Percentiles rank a stretch among this genome's conserved stretches.
phyloP scores from a whole-genome alignment of 2,888 invertebrate species.

The Aspidiotus rigidus region DNA sequence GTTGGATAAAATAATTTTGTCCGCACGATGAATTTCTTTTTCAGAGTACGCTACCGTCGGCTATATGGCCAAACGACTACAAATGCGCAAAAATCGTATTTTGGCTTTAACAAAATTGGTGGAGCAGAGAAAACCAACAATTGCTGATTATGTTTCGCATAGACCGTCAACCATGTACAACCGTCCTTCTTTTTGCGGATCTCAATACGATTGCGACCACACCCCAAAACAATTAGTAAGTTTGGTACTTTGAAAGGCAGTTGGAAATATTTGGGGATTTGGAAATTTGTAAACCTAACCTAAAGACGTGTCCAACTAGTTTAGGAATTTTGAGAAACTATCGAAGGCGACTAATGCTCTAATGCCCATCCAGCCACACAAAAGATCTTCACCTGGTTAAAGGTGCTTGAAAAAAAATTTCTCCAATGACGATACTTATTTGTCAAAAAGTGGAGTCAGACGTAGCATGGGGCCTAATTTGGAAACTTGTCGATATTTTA shows the following conservation, averaged over 20 bases:
- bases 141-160: slow-evolving; percentile 15
- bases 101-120: slow-evolving; percentile 84
- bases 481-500: too few relatives aligned
- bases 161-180: slow-evolving; percentile 25
- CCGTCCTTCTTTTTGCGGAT: slow-evolving; percentile 39
- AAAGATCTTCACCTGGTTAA: too few relatives aligned
- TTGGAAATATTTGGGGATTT: too few relatives aligned
- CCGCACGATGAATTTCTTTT: background rate
- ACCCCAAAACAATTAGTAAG: slow-evolving; percentile 48
- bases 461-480: too few relatives aligned
- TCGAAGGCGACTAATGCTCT: too few relatives aligned
- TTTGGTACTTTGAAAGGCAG: background rate
- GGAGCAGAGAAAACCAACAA: slow-evolving; percentile 65
- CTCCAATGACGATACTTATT: too few relatives aligned
- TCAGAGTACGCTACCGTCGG: slow-evolving; percentile 96
- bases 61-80: slow-evolving; percentile 94
- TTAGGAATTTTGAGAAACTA: too few relatives aligned
- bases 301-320: too few relatives aligned
- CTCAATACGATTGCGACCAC: slow-evolving; percentile 45
- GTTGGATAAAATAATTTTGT: background rate
- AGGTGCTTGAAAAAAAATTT: too few relatives aligned
- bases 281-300: too few relatives aligned
- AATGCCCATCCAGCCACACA: too few relatives aligned
- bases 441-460: too few relatives aligned
- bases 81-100: slow-evolving; percentile 89